Evolutionary conservation across 2,888 invertebrate genomes (phyloP), one percentile per base, ranked within the genome.

Genomic region (Cantharis rufa): DNA sequence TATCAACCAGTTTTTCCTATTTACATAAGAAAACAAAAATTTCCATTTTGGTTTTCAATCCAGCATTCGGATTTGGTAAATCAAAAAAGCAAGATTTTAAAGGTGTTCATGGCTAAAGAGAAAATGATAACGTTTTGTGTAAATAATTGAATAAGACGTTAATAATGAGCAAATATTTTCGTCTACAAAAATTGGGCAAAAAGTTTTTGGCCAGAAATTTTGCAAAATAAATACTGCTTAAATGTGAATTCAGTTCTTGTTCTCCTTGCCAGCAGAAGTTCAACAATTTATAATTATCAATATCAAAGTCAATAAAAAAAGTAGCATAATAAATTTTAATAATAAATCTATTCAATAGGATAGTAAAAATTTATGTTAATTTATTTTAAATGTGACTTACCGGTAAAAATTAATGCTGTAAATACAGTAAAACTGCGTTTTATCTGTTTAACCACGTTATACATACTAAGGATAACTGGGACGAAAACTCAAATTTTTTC

Each of bases 391-490:
- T 15, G n/a, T 71, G 32, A 82, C 84, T 83, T 79, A 84, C 84
- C 78, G 80, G 84, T 84, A 71, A 84, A 81, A 72, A 82, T 81
- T 13, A 84, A 78, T 62, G 84, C 84, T 24, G 82, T 81, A 72
- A 82, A 80, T 77, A 84, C 81, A 80, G 82, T 81, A 76, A 83
- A 82, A 82, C 81, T 83, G 79, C 83, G 80, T 71, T 82, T 82
- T 78, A 82, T 81, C 75, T 83, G 82, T 79, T 82, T 82, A 76
- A 84, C 81, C 78, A 83, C 81, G 75, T 81, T 81, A 82, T 76
- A 68, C 78, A 78, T 78, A 78, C 74, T 78, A 76, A 76, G 75
- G 78, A 69, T 62, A 70, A 75, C 78, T 32, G 28, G 21, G 18
- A 68, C 74, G 16, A 70, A 63, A 69, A 16, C 27, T 18, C 62